phyloP scores from a whole-genome alignment of 2,113 vertebrate genomes.

The Hydropotes inermis region DNA sequence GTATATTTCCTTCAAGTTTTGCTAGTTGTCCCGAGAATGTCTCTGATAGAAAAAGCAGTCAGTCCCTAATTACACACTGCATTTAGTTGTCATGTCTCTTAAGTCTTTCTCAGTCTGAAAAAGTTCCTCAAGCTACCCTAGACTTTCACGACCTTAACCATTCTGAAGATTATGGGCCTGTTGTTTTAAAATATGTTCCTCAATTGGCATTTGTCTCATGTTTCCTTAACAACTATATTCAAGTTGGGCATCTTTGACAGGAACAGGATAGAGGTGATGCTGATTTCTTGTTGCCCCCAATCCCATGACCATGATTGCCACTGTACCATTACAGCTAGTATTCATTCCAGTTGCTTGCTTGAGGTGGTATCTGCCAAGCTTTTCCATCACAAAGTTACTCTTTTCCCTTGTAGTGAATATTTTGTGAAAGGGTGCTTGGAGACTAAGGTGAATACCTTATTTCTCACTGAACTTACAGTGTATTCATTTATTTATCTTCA shows the following conservation, averaged over 20 bases:
- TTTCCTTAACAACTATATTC: neutral
- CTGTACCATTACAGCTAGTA: neutral
- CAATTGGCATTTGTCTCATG: neutral
- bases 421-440: neutral
- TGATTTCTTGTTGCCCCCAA: neutral
- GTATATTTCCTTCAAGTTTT: neutral
- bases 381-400: neutral
- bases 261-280: neutral
- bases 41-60: neutral
- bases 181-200: conserved; percentile 9
- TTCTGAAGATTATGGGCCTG: neutral
- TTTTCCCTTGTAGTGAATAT: neutral
- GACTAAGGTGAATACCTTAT: neutral
- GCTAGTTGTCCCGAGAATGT: neutral
- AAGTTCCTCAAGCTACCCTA: neutral
- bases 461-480: neutral
- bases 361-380: neutral
- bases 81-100: neutral
- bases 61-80: neutral
- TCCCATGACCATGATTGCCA: neutral
- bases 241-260: neutral
- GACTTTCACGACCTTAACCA: neutral
- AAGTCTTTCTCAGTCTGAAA: neutral
- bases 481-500: neutral
- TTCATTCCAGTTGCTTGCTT: neutral